Base-by-base conservation (phyloP, 2,888 invertebrate genomes). In the Melolontha melolontha region DNA sequence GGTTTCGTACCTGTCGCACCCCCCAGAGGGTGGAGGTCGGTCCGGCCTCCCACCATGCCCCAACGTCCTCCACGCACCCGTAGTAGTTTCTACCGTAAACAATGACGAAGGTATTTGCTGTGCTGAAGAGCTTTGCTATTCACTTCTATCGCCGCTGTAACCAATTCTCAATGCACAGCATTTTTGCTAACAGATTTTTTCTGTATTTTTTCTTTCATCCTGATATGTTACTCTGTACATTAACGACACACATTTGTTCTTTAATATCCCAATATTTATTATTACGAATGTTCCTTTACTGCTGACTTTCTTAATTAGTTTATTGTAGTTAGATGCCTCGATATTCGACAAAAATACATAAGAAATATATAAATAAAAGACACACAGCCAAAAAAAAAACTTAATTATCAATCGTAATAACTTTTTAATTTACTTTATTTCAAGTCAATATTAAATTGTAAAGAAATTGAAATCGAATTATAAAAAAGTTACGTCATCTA, bases 31-130 rank as follows among this genome's bases (percentile, higher is more conserved):
- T 83, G 86, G 88, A 86, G 86, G 86, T 85, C 79, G 84, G 88
- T 88, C 82, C 86, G 84, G 85, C 87, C 83, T 82, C 87, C 73
- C 73, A 77, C 75, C 84, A 86, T 85, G 84, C 88, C 84, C 83
- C 88, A 84, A 86, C 87, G 75, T 85, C 88, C 75, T 84, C 88
- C 83, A 85, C 88, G 76, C 87, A 88, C 85, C 84, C 87, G 77
- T 78, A 85, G 77, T 70, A 75, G 78, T 73, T 80, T 79, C 79
- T 79, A 81, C 80, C 71, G 79, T 80, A 81, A 84, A 80, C 81
- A 75, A 72, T 79, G 76, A 76, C 71, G 70, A 55, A 69, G 64
- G 64, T 66, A 67, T 69, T 64, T 64, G 64, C 64, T 69, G 62
- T 64, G 69, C 67, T 59, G 72, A 70, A 70, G 71, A 70, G 72